Evolutionary conservation across 1,140 invertebrate species (phyloP), one percentile per base, ranked within the genome.

Genomic region (Zeugodacus cucurbitae): DNA sequence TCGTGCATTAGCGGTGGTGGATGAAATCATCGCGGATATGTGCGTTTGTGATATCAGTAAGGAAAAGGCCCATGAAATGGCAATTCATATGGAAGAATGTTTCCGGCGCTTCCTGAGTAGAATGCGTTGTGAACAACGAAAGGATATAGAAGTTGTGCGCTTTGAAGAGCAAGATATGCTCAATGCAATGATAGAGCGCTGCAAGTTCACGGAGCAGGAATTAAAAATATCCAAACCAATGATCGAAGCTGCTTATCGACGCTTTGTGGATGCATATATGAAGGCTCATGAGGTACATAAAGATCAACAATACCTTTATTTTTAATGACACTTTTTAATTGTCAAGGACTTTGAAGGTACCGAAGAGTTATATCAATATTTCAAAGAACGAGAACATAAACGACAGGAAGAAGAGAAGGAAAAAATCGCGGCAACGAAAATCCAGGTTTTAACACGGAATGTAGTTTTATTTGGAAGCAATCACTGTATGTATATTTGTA

Each of bases 221-320:
- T 74, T 93, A 62, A 89, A 89, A 54, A 67, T 87, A 11, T 91
- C 91, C 1, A 88, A 91, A 0, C 92, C 92, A n/a, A 90, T 91
- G 17, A 92, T 93, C 14, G 91, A 91, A 32, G 90, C 86, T 20
- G 92, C 92, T 34, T 93, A 93, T 89, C 90, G 90, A 26, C 90
- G 91, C 7, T 93, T 93, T 41, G 91, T 91, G n/a, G 90, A 93
- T 0, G 91, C 92, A 14, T 93, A 93, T 62, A 91, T 93, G 91
- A 54, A 91, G 0, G 92, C 92, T 0, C 88, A 89, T 22, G 89
- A 89, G 87, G 89, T 89, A 87, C 74, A 5, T 14, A 20, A 48
- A 37, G 44, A 26, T 32, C 26, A 44, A 34, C 34, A 17, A 11
- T 3, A 70, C 8, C 29, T 20, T 22, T 44, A 10, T 74, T 74